Conservation (phyloP, 2,888 invertebrate species). For the Hololepta plana region DNA sequence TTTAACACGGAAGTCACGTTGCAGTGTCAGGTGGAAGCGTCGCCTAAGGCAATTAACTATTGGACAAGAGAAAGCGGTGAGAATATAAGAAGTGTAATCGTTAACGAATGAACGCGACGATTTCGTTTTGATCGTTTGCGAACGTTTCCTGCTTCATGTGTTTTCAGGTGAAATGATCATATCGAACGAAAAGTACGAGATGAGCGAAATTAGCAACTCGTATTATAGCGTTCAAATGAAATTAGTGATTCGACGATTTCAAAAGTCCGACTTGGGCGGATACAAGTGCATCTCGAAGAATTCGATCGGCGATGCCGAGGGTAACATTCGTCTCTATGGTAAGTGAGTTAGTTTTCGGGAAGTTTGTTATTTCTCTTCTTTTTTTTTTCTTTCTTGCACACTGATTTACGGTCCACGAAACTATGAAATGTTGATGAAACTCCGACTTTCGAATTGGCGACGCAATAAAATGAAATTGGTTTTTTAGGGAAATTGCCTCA, state of each 20-base stretch:
- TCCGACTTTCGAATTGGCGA: conserved; percentile 15
- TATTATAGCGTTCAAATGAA: conserved; percentile 77
- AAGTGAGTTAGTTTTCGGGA: conserved; percentile 23
- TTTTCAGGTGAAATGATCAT: conserved; percentile 77
- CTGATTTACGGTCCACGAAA: conserved; percentile 25
- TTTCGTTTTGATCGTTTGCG: too few species aligned
- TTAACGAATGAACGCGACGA: too few species aligned
- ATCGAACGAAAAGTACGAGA: conserved; percentile 66
- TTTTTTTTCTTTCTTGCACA: too few species aligned
- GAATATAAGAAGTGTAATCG: conserved; percentile 19
- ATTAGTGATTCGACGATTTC: conserved; percentile 55
- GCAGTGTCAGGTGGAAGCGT: conserved; percentile 75
- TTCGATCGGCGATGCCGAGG: conserved; percentile 80
- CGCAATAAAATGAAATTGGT: conserved; percentile 27
- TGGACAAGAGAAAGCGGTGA: conserved; percentile 83
- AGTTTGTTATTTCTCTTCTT: too few species aligned
- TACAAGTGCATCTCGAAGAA: conserved; percentile 88
- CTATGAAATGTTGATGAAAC: conserved; percentile 31
- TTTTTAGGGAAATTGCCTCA: conserved; percentile 22
- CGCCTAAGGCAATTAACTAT: conserved; percentile 86
- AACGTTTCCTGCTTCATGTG: too few species aligned
- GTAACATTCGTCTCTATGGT: conserved; percentile 79
- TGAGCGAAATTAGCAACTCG: conserved; percentile 62
- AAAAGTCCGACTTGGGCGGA: conserved; percentile 61
- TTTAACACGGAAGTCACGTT: conserved; percentile 71